Percentiles rank a stretch among this genome's conserved stretches.
These are phyloP conservation scores for Thera britannica DNA, from an alignment of 2,888 invertebrate species.

Conservation along the genomic window DNA sequence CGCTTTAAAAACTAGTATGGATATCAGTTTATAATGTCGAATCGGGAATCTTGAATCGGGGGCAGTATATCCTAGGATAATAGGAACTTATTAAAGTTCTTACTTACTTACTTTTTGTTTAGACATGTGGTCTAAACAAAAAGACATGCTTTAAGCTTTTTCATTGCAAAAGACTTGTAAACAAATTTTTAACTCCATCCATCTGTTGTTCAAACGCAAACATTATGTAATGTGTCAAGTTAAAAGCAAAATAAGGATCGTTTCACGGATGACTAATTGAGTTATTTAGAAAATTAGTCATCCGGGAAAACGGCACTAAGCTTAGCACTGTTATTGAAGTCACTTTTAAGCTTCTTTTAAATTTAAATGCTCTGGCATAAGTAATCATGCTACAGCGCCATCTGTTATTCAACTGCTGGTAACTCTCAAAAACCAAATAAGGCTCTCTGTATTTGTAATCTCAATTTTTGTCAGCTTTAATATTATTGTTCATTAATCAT, in stretches of 20 bases:
- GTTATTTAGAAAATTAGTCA: too few relatives aligned
- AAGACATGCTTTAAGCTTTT: too few relatives aligned
- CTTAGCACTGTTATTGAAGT: slow-evolving; percentile 8
- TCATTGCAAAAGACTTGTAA: background rate
- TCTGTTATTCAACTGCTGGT: slow-evolving; percentile 2
- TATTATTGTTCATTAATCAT: background rate
- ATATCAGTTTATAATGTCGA: too few relatives aligned
- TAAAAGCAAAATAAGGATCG: background rate
- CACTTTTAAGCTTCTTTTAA: background rate
- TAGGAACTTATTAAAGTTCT: too few relatives aligned
- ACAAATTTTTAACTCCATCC: background rate
- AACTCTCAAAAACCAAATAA: background rate
- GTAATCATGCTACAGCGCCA: slow-evolving; percentile 3
- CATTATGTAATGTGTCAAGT: background rate
- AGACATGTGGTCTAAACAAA: too few relatives aligned
- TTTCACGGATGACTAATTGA: too few relatives aligned
- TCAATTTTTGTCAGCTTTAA: background rate
- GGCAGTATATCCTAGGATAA: background rate
- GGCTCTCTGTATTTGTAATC: slow-evolving; percentile 11
- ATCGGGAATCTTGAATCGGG: slow-evolving; percentile 2
- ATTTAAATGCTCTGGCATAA: background rate
- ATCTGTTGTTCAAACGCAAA: slow-evolving; percentile 7
- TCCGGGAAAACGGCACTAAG: background rate
- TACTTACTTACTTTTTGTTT: too few relatives aligned
- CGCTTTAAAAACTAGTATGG: too few relatives aligned